Evolutionary conservation across 2,888 invertebrate genomes (phyloP).

Genomic region (Chromoteleia sp.): DNA sequence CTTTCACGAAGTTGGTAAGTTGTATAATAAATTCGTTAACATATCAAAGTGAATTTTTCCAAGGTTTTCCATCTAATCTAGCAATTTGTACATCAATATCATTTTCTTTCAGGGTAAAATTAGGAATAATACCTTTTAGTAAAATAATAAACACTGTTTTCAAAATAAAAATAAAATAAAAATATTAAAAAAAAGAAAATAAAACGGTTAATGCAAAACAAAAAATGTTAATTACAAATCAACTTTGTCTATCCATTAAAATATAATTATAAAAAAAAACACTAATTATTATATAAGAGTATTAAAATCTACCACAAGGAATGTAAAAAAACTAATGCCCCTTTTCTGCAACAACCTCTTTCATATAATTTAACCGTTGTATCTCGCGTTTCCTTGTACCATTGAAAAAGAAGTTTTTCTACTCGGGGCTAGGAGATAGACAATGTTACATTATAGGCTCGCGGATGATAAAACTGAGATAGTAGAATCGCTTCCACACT

Average conservation of each 20-base stretch:
- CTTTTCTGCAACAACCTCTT: slow-evolving; percentile 25
- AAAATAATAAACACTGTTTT: no score
- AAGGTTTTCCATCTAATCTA: no score
- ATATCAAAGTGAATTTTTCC: no score
- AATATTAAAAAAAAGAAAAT: no score
- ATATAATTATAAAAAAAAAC: not conserved
- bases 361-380: slow-evolving; percentile 49
- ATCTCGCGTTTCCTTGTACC: slow-evolving; percentile 46
- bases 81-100: no score
- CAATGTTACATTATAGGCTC: slow-evolving; percentile 61
- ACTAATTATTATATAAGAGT: slow-evolving; percentile 20
- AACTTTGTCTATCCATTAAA: not conserved
- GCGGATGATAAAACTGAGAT: slow-evolving; percentile 55
- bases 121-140: no score
- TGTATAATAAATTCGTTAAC: no score
- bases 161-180: no score
- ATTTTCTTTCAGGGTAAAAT: no score
- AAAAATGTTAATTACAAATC: no score
- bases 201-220: no score
- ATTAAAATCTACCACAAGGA: slow-evolving; percentile 14
- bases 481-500: slow-evolving; percentile 85
- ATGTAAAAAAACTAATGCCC: slow-evolving; percentile 15
- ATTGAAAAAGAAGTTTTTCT: slow-evolving; percentile 49
- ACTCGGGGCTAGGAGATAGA: slow-evolving; percentile 48
- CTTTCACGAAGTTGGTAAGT: no score